Evolutionary conservation across 1,140 invertebrate genomes (phyloP), one percentile per base, ranked within the genome.

Genomic region (Archegozetes longisetosus): DNA sequence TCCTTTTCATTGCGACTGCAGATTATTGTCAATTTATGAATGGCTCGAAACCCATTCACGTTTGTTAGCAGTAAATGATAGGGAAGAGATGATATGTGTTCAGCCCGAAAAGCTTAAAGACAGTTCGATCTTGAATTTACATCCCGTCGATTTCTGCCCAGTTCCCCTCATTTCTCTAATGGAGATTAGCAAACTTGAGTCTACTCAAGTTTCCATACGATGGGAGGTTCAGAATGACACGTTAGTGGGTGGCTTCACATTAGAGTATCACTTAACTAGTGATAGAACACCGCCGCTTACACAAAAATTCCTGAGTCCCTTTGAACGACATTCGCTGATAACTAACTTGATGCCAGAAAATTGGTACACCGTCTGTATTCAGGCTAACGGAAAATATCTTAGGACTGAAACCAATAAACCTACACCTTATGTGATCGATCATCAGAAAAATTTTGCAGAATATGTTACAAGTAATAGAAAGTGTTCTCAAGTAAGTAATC

Each of bases 221-320:
- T 91, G 88, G 88, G 84, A 89, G 69, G 86, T 85, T 64, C 78
- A 86, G 65, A 89, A 91, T 74, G 83, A 87, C 71, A 84, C 83
- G 17, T 83, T 84, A 23, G 77, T 93, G 57, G 82, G 82, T 65
- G 87, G 85, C 53, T 92, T 86, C 70, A 82, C 86, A 75, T 82
- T 92, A 64, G 82, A 84, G 64, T 89, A 89, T 74, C 84, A 86
- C 67, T 79, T 82, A 28, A 66, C 64, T 17, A 56, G 77, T 83
- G 64, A 83, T 84, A 68, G 77, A 53, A 49, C 48, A 23, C 46
- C 57, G 4, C 70, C 66, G 14, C 73, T 78, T 65, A 75, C 69
- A 70, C 59, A 64, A 64, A 32, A 55, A 63, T 51, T 62, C 62
- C 70, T 87, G 55, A 82, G 82, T 67, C 75, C 80, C 14, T 78